phyloP scores from a whole-genome alignment of 1,140 invertebrate genomes.

The Brachionus rotundiformis region DNA sequence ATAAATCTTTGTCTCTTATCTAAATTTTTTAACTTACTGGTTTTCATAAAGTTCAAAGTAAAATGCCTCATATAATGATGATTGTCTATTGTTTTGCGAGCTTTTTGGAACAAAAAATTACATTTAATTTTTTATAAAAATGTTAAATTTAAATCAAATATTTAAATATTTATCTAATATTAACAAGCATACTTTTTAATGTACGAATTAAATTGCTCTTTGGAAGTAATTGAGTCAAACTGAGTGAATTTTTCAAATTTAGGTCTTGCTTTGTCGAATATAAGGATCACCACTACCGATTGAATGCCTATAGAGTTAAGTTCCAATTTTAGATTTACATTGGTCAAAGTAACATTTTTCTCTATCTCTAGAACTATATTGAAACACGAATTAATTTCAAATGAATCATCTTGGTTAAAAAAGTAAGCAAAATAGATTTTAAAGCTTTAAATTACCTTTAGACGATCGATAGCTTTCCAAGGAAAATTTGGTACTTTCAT shows the following conservation, averaged over 20 bases:
- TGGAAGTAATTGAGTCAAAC: background rate
- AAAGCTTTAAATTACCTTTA: slow-evolving; percentile 19
- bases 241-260: slow-evolving; percentile 10
- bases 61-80: slow-evolving; percentile 2
- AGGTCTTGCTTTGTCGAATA: slow-evolving; percentile 10
- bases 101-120: background rate
- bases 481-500: background rate
- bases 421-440: background rate
- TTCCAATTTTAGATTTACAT: slow-evolving; percentile 28
- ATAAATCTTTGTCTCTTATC: background rate
- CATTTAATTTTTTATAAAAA: background rate
- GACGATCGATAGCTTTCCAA: background rate
- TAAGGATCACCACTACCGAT: background rate
- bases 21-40: slow-evolving; percentile 16
- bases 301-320: slow-evolving; percentile 14
- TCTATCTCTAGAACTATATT: slow-evolving; percentile 4
- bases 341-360: slow-evolving; percentile 11
- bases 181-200: slow-evolving; percentile 22
- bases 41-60: slow-evolving; percentile 42
- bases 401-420: background rate
- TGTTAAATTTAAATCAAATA: background rate
- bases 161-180: background rate
- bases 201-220: slow-evolving; percentile 18
- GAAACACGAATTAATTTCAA: background rate
- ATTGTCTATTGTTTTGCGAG: background rate